Evolutionary conservation across 2,888 invertebrate genomes (phyloP), one percentile per base, ranked within the genome.

Genomic region (Rhynchonema sp.): DNA sequence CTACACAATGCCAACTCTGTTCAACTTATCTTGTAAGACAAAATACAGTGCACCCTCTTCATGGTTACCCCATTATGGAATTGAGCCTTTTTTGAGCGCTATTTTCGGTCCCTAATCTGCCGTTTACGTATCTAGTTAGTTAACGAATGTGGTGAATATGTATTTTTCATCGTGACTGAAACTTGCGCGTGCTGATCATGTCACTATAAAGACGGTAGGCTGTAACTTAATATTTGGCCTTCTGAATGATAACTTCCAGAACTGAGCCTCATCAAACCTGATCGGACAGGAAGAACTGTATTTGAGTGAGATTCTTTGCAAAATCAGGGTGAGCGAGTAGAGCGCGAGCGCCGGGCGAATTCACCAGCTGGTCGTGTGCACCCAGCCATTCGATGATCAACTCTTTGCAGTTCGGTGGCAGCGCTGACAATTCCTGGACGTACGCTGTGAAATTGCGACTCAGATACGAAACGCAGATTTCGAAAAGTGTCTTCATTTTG

Each of bases 271-370:
- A 49, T 3, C 23, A 13, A 2, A 60, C 49, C 28, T 61, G 46
- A 13, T 61, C 61, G 9, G 68, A 66, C 20, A 71, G 61, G 56
- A 68, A 71, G 63, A 71, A 72, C 46, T 63, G 59, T 22, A 71
- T 60, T 17, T 63, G 62, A 1, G 64, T 63, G 57, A 71, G 62
- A 59, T 69, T 68, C 26, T 58, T 59, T 27, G 67, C 66, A 62
- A 72, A 72, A 28, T 62, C 59, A 54, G 66, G 64, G 22, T 64
- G 62, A 25, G 65, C 63, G 23, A 71, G 62, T 13, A 70, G 63
- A 1, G 3, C 9, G 3, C 23, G 17, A 17, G 52, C 53, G 20
- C 1, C 20, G 1, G 13, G 29, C 30, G 2, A 1, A 38, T 26
- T 26, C 27, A 13, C 46, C 30, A 61, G 49, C 20, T 46, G 38